These are phyloP conservation scores for Sceloporus undulatus DNA, from an alignment of 2,113 vertebrate genomes.

Conservation along the genomic window DNA sequence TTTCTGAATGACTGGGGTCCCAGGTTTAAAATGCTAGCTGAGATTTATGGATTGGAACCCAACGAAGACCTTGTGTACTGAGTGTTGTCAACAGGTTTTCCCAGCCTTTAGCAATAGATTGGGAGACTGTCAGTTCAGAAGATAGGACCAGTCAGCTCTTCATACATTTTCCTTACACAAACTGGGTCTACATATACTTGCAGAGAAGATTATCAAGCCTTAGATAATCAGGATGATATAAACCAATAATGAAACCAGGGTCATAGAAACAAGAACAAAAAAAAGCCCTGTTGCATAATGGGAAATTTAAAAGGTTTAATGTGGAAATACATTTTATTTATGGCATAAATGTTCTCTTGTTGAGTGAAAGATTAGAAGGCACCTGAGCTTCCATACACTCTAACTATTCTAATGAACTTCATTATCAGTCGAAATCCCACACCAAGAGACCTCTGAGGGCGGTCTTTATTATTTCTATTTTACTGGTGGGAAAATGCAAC, in stretches of 20 bases:
- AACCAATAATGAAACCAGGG: neutral
- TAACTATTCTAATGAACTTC: neutral
- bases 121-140: conserved; percentile 45
- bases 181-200: conserved; percentile 34
- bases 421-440: neutral
- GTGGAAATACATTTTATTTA: neutral
- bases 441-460: too few species aligned
- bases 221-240: conserved; percentile 35
- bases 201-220: accelerated
- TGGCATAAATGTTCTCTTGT: neutral
- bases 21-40: conserved; percentile 92
- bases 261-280: neutral
- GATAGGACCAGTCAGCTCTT: conserved; percentile 37
- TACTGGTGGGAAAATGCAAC: neutral
- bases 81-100: conserved; percentile 43
- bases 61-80: conserved; percentile 75
- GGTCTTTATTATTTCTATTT: neutral
- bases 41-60: conserved; percentile 89
- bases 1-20: conserved; percentile 97
- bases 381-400: neutral
- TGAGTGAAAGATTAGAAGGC: neutral
- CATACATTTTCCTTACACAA: conserved; percentile 17
- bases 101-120: neutral
- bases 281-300: neutral
- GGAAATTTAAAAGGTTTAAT: conserved; percentile 26